Base-by-base conservation (phyloP, 2,113 vertebrate genomes). In the Oenanthe oenanthe region DNA sequence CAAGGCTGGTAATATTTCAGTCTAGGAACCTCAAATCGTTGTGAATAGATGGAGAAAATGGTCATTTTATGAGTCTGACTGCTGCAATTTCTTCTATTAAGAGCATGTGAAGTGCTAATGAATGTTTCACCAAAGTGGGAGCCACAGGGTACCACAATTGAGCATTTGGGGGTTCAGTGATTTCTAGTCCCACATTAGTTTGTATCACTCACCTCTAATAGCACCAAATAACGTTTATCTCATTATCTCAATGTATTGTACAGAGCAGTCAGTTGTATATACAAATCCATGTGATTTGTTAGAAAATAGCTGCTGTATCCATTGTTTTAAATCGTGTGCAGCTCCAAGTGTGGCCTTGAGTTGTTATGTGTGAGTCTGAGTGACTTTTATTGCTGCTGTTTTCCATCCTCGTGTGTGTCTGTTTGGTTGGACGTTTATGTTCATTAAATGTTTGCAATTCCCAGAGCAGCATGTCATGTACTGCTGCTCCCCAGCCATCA, bases 1-100 rank as follows among this genome's bases (percentile, higher is more conserved):
- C 91, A 90, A 78, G 95, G 72, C 95, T 95, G 91, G 95, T 98
- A 97, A 97, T 97, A 90, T 97, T 98, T 97, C 93, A 96, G 93
- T 13, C 92, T 47, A 24, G 90, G 84, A 93, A 85, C 60, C 85
- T 95, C 82, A 82, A 91, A 91, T 93, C 45, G 0, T 77, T 81
- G 75, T 84, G 94, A 96, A 88, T 76, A 78, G 92, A 84, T 50
- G 65, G 77, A 92, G 91, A 92, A 96, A 86, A 92, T 56, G 67
- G 92, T 66, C 89, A 40, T 96, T 91, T 94, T 82, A 89, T 82
- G 86, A 96, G 90, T 92, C 85, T 53, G 50, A 62, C 78, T 7
- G 1, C 63, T 77, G 85, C 75, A 67, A 25, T 94, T 65, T 67
- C 51, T 65, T 82, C 61, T 70, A 17, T 92, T 79, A 72, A 95